A percentile compares a stretch with the other conserved stretches of the same genome.
These are phyloP conservation scores for Pluvialis apricaria DNA, from an alignment of 2,113 vertebrate species.

Conservation along the genomic window DNA sequence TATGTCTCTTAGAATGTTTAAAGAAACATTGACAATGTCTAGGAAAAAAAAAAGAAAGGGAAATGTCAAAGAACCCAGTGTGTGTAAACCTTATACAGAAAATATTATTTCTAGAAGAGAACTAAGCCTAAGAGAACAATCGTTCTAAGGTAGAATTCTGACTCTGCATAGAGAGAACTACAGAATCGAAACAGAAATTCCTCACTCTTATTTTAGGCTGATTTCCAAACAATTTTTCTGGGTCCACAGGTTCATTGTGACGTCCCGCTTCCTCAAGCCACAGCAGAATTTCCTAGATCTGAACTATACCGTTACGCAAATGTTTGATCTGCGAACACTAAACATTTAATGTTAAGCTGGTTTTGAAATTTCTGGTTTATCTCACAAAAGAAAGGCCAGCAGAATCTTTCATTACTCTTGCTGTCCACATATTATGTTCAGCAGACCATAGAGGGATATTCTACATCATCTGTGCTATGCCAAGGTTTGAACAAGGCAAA, in stretches of 20 bases:
- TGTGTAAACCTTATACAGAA: background rate
- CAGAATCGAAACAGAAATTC: background rate
- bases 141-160: background rate
- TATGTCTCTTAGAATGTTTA: background rate
- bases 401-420: slow-evolving; percentile 29
- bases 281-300: background rate
- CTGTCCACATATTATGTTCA: slow-evolving; percentile 55
- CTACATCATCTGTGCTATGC: slow-evolving; percentile 70
- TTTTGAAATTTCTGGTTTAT: background rate
- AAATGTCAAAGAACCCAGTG: background rate
- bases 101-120: background rate
- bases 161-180: background rate
- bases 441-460: slow-evolving; percentile 44
- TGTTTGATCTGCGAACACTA: background rate
- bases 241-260: background rate
- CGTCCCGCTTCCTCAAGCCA: background rate
- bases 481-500: slow-evolving; percentile 61
- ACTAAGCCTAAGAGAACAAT: background rate
- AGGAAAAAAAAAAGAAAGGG: background rate
- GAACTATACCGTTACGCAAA: background rate
- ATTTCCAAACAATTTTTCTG: background rate
- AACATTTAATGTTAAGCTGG: background rate
- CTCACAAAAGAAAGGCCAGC: background rate
- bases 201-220: background rate
- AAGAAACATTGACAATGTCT: background rate